Evolutionary conservation across 92 coral and sea anemone species (phyloP), one percentile per base, ranked within the genome.

Genomic region (Epizoanthus illoricatus): DNA sequence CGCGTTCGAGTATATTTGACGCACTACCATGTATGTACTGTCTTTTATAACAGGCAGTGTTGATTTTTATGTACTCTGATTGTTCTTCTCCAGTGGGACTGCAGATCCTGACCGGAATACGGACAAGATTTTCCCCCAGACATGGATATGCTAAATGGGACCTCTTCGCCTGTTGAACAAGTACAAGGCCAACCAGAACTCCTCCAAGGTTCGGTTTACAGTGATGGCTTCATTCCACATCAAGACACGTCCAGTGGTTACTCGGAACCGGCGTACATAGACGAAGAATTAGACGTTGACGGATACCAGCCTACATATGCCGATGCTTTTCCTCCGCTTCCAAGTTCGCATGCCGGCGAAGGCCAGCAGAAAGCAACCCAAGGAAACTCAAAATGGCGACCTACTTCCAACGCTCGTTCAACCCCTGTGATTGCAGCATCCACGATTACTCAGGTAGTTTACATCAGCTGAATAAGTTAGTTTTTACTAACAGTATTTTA

Each of bases 71-170:
- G 55, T 80, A 69, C 83, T 59, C 28, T 67, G 85, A 85, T 15
- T 79, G 40, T 80, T 58, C 43, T 75, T 24, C 57, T 87, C 15
- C 71, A 97, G 99, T 97, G 99, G 92, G 90, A 89, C 99, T 97
- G 99, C 87, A 91, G 99, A 97, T 88, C 94, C 95, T 91, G 99
- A 94, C 97, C 98, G 99, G 99, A 89, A 54, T 47, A 97, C 90
- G 99, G 99, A 97, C 98, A 86, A 92, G 97, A 92, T 86, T 92
- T 86, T 78, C 23, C 71, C 79, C 85, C 73, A 89, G 87, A 87
- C 85, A 93, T 93, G 97, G 97, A 93, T 85, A 80, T 88, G 69
- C 71, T 93, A 84, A 84, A 93, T 89, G 97, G 88, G 87, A 76
- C 91, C 82, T 88, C 87, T 52, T 83, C 66, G 82, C 75, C 88